These are phyloP conservation scores for Ptychodera flava DNA, from an alignment of 35 echinoderm and acorn worm species.

Conservation along the genomic window DNA sequence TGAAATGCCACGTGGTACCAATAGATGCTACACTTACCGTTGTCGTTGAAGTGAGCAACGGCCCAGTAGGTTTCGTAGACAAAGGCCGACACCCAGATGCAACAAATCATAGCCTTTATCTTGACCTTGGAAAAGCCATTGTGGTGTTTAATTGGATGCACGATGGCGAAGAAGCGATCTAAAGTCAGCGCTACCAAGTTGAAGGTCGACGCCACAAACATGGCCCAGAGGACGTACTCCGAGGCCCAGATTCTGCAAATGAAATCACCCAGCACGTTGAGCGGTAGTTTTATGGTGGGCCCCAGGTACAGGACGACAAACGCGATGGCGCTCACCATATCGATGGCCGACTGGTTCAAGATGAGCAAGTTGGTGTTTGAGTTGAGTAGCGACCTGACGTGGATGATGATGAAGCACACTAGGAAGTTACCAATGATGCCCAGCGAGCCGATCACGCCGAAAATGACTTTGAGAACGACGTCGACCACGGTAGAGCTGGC, in stretches of 20 bases:
- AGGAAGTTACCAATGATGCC: conserved; percentile 68
- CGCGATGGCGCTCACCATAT: conserved; percentile 58
- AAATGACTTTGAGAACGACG: conserved; percentile 13
- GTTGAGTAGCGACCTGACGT: conserved; percentile 45
- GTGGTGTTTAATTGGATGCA: conserved; percentile 52
- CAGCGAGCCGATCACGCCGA: conserved; percentile 48
- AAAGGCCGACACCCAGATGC: conserved; percentile 54
- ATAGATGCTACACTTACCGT: conserved; percentile 22
- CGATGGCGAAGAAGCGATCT: conserved; percentile 70
- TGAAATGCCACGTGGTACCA: conserved; percentile 39
- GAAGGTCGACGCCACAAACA: conserved; percentile 60
- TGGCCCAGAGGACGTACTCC: conserved; percentile 78
- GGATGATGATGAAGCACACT: conserved; percentile 67
- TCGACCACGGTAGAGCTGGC: no score
- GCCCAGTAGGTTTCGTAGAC: conserved; percentile 74
- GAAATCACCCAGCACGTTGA: conserved; percentile 20
- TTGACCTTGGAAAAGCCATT: conserved; percentile 31
- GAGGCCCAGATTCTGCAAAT: conserved; percentile 68
- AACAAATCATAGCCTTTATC: conserved; percentile 18
- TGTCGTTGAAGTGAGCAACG: conserved; percentile 35
- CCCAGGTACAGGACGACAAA: conserved; percentile 58
- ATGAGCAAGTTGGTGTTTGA: conserved; percentile 70
- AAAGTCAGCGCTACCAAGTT: conserved; percentile 69
- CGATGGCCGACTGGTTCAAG: conserved; percentile 84
- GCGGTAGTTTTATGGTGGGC: conserved; percentile 30